A percentile compares a stretch with the other conserved stretches of the same genome.
Evolutionary conservation across 2,888 invertebrate genomes (phyloP).

Genomic region (Abrostola triplasia): DNA sequence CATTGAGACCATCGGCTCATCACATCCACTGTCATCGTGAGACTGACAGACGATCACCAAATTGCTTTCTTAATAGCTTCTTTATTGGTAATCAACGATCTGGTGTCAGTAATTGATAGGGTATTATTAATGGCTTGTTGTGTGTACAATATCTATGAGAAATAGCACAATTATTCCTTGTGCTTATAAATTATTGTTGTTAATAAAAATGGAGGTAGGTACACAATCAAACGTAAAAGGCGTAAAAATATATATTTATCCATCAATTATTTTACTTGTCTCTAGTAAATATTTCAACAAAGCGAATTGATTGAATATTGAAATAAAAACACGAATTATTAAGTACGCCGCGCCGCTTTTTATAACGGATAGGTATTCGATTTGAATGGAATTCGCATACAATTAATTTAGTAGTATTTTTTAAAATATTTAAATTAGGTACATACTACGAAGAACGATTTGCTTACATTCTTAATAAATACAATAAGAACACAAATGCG

Average conservation of each 20-base stretch:
- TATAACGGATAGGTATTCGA: too few relatives aligned
- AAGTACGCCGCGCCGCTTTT: too few relatives aligned
- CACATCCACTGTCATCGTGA: conserved; percentile 62
- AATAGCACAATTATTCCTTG: conserved; percentile 3
- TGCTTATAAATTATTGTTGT: neutral
- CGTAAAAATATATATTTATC: too few relatives aligned
- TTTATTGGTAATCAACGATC: conserved; percentile 59
- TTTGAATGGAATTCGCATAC: too few relatives aligned
- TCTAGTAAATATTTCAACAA: too few relatives aligned
- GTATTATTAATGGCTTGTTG: conserved; percentile 29
- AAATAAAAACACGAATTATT: too few relatives aligned
- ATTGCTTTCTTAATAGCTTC: conserved; percentile 62
- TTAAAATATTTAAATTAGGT: too few relatives aligned
- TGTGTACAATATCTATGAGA: conserved; percentile 2
- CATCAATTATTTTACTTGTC: too few relatives aligned
- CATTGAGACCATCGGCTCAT: conserved; percentile 75
- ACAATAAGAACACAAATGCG: neutral
- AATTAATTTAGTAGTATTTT: too few relatives aligned
- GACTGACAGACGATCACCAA: conserved; percentile 62
- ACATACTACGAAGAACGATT: neutral
- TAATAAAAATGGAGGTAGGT: neutral
- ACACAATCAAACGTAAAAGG: too few relatives aligned
- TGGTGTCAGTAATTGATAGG: conserved; percentile 39
- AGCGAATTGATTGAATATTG: too few relatives aligned
- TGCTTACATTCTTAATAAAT: neutral